Evolutionary conservation across 2,113 vertebrate species (phyloP), one percentile per base, ranked within the genome.

Genomic region (Grus americana): DNA sequence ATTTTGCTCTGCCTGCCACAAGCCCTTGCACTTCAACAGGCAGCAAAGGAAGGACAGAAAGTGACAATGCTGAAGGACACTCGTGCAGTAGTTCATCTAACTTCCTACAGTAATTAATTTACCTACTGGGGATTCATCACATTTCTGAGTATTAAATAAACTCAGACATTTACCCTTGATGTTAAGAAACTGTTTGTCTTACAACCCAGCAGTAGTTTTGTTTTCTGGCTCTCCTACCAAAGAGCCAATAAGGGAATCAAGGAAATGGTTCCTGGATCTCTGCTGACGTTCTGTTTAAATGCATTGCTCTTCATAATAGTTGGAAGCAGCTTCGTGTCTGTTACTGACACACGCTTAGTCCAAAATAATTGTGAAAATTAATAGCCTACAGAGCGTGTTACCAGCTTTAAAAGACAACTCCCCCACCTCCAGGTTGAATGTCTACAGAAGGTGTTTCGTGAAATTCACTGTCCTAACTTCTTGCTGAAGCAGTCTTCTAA

Each of bases 331-430:
- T 88, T 81, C 72, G 46, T 55, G 22, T 67, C 62, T 90, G 23
- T 76, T 61, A 42, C 34, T 89, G 57, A 63, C 19, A 54, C 8
- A 7, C 79, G 21, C 26, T 72, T 76, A 86, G 22, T 54, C 32
- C 46, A 82, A 79, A 92, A 57, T 88, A 72, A 68, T 57, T 79
- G 30, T 92, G 67, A 83, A 86, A 82, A 79, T 72, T 65, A 38
- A 0, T 65, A 83, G 47, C 30, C 29, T 68, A 7, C 0, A 1
- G 47, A 79, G 26, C 46, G 36, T 0, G 0, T 57, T 90, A 18
- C 18, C 40, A 36, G 22, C 26, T 75, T 90, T 62, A 59, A 61
- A 90, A 63, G 49, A 42, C 21, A 67, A 16, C 11, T 65, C 15
- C 36, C 3, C 21, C 15, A 34, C 12, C 23, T 12, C 26, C 5